Percentiles rank a stretch among this genome's conserved stretches.
Evolutionary conservation across 1,140 invertebrate species (phyloP).

Genomic region (Fopius arisanus): DNA sequence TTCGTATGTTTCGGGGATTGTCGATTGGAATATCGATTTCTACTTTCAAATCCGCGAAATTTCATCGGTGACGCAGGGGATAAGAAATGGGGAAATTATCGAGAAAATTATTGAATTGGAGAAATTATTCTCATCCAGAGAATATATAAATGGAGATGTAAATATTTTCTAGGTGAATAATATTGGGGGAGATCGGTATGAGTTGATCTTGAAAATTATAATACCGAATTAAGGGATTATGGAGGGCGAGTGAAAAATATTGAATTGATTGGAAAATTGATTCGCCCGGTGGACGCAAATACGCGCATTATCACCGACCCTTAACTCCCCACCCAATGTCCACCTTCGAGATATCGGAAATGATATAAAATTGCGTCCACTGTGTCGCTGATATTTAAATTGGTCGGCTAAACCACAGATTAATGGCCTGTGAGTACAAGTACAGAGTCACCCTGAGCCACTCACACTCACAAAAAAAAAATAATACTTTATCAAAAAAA

Average conservation of each 20-base stretch:
- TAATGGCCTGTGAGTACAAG: slow-evolving; percentile 52
- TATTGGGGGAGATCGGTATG: neutral
- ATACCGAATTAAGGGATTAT: neutral
- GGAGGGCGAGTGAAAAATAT: neutral
- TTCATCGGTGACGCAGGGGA: no score
- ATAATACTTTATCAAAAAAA: neutral
- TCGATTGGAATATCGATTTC: neutral
- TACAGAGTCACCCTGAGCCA: neutral
- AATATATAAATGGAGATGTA: no score
- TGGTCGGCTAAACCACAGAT: slow-evolving; percentile 66
- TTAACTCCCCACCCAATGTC: slow-evolving; percentile 58
- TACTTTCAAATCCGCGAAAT: neutral
- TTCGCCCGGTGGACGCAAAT: neutral
- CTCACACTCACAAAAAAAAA: neutral
- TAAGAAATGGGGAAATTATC: no score
- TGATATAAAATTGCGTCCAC: slow-evolving; percentile 66
- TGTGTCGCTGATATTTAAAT: slow-evolving; percentile 65
- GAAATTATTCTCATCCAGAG: no score
- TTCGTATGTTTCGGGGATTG: no score
- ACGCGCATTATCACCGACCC: slow-evolving; percentile 42
- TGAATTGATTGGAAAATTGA: slow-evolving; percentile 26
- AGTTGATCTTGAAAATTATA: neutral
- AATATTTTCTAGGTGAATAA: no score
- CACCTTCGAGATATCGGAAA: slow-evolving; percentile 61
- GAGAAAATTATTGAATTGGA: no score